Evolutionary conservation across 2,113 vertebrate species (phyloP).

Genomic region (Alouatta palliata): DNA sequence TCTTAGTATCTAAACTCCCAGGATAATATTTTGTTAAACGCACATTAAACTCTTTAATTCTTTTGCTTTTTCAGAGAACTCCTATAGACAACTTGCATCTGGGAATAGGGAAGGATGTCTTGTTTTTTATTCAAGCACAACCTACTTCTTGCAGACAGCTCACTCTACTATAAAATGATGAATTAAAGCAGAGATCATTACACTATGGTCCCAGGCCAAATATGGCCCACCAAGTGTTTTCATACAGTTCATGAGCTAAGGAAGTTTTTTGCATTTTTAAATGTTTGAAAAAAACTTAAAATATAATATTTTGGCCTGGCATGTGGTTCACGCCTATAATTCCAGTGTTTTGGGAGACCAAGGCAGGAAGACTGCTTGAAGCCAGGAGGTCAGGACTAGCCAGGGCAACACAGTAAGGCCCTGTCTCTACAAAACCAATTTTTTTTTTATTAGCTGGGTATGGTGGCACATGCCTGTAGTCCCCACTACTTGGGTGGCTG

Average conservation of each 20-base stretch:
- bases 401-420: too few relatives aligned
- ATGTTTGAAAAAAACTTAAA: background rate
- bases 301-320: background rate
- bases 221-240: fast-evolving
- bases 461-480: too few relatives aligned
- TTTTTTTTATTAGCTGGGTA: too few relatives aligned
- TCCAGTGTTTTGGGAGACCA: too few relatives aligned
- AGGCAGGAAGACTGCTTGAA: too few relatives aligned
- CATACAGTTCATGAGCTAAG: fast-evolving
- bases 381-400: too few relatives aligned
- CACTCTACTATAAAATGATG: fast-evolving
- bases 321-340: too few relatives aligned
- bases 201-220: fast-evolving
- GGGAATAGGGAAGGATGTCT: fast-evolving
- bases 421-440: too few relatives aligned
- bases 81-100: background rate
- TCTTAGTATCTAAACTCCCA: background rate
- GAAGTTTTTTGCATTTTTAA: background rate
- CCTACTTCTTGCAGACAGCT: fast-evolving
- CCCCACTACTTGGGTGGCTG: too few relatives aligned
- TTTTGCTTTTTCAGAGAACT: background rate
- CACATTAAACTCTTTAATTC: background rate
- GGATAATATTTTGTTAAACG: background rate
- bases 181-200: fast-evolving
- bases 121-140: fast-evolving